Evolutionary conservation across 1,140 invertebrate genomes (phyloP), one percentile per base, ranked within the genome.

Genomic region (Harpegnathos saltator): DNA sequence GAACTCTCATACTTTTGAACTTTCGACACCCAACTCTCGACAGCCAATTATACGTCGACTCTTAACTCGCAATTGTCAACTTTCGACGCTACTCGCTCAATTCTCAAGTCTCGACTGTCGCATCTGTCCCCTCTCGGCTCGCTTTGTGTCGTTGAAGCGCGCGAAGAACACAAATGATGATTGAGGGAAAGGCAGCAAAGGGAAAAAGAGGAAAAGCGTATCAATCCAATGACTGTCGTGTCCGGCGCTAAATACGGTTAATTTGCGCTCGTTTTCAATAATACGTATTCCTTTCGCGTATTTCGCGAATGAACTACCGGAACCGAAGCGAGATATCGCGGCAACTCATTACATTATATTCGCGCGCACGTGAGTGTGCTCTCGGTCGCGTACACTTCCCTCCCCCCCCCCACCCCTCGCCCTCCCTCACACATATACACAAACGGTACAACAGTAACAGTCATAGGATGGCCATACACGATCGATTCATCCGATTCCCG

Each of bases 401-500:
- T n/a, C n/a, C n/a, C n/a, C n/a, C n/a, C n/a, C n/a, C n/a, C n/a
- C n/a, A n/a, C n/a, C n/a, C n/a, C n/a, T n/a, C n/a, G n/a, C n/a
- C n/a, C n/a, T n/a, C n/a, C n/a, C n/a, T n/a, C n/a, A n/a, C n/a
- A n/a, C n/a, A n/a, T 33, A 33, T n/a, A 19, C 58, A 58, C 24
- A 44, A 22, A 80, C 65, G 69, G 29, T n/a, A 22, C 58, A 69
- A 80, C 69, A 33, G 75, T 69, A 69, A 80, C 69, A 52, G 75
- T 80, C 75, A 71, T 71, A 71, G 12, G 11, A 11, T n/a, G 38
- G 50, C 33, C 1, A 33, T 7, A 33, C 33, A 7, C n/a, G n/a
- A n/a, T n/a, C 50, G 65, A 71, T 59, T 65, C 65, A 80, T 80
- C 38, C 75, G 75, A 33, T 80, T 63, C 65, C 52, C 69, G 33